Conservation (phyloP, 1,140 invertebrate genomes). For the Gryllus bimaculatus region DNA sequence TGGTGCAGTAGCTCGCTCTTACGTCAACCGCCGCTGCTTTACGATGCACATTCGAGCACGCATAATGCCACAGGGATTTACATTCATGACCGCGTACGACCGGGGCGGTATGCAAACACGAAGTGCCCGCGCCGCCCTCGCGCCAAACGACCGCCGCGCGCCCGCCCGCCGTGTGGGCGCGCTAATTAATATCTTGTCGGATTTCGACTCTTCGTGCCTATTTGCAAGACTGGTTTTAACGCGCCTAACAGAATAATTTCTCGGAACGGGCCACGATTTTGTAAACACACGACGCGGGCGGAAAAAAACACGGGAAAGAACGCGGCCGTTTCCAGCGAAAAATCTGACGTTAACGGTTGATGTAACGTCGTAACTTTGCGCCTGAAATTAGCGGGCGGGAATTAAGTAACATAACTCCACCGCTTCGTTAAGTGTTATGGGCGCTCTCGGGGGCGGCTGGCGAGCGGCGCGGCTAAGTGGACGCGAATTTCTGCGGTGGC, state of each 20-base stretch:
- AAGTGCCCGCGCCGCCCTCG: background rate
- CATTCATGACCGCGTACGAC: background rate
- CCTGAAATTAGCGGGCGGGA: background rate
- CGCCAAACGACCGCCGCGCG: background rate
- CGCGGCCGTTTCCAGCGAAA: background rate
- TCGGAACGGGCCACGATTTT: background rate
- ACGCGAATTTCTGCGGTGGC: background rate
- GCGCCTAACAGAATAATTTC: background rate
- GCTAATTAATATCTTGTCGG: conserved; percentile 2
- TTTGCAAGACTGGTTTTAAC: conserved; percentile 4
- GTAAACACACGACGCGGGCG: background rate
- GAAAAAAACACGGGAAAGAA: background rate
- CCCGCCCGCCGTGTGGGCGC: too few relatives aligned
- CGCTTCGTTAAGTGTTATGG: background rate
- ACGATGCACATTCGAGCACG: too few relatives aligned
- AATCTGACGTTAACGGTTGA: background rate
- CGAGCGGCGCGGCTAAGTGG: too few relatives aligned
- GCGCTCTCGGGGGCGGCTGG: background rate
- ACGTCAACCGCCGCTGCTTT: too few relatives aligned
- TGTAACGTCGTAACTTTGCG: background rate
- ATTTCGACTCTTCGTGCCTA: background rate
- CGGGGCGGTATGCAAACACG: background rate
- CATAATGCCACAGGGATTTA: too few relatives aligned
- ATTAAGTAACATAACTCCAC: background rate
- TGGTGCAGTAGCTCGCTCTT: too few relatives aligned